Base-by-base conservation (phyloP, 2,113 vertebrate genomes). In the Rattus norvegicus region DNA sequence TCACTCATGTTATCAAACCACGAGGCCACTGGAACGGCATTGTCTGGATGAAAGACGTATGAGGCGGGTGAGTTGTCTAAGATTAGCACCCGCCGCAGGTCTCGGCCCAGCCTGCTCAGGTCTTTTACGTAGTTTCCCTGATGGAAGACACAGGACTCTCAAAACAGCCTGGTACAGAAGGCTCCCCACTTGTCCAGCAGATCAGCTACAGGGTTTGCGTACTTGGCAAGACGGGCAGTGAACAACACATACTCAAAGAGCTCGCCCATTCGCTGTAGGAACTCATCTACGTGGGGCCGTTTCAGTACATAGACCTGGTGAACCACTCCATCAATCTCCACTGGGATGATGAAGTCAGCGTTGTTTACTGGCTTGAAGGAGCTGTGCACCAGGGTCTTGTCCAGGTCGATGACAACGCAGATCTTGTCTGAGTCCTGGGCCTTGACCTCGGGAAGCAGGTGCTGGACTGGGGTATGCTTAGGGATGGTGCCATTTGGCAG, bases 1-100 rank as follows among this genome's bases (percentile, higher is more conserved):
- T 99, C 99, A 0, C 99, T 99, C 99, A 99, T 99, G 98, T 99
- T 99, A 72, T 99, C 99, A 43, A 99, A 99, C 99, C 99, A 99
- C 22, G 99, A 99, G 22, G 98, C 99, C 89, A 99, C 99, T 0
- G 99, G 99, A 73, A 99, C 99, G 0, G 99, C 99, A 0, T 99
- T 99, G 76, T 99, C 99, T 0, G 99, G 99, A 95, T 99, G 99
- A 98, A 99, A 99, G 98, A 99, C 98, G 33, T 99, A 99, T 97
- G 99, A 99, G 22, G 99, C 99, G 0, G 99, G 99, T 0, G 99
- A 99, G 98, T 99, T 99, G 99, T 99, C 99, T 49, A 99, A 98
- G 36, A 99, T 99, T 98, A 99, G 99, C 97, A 99, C 99, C 61
- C 99, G 99, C 97, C 98, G 99, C 54, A 99, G 98, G 98, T 99